A percentile compares a stretch with the other conserved stretches of the same genome.
These are phyloP conservation scores for Zaprionus bogoriensis DNA, from an alignment of 2,888 invertebrate genomes.

Conservation along the genomic window DNA sequence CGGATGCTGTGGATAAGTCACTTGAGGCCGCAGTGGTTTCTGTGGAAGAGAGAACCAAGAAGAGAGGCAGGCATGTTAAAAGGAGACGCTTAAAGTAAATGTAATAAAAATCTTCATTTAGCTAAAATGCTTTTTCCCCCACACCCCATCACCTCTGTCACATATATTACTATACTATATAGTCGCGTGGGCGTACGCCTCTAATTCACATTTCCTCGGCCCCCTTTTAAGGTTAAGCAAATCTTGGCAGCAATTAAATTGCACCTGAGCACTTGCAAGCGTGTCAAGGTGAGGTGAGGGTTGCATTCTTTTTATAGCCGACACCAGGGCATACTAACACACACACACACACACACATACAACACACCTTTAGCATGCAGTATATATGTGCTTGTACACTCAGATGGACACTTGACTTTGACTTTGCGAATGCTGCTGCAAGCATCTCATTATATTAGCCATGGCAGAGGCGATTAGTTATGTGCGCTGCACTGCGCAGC, in stretches of 20 bases:
- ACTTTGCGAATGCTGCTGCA: neutral
- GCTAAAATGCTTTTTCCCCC: constrained; percentile 40
- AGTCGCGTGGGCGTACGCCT: neutral
- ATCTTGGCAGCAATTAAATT: constrained; percentile 77
- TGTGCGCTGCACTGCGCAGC: neutral
- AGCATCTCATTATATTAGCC: constrained; percentile 13
- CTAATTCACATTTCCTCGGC: neutral
- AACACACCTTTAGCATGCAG: too few species aligned
- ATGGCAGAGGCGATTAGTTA: constrained; percentile 11
- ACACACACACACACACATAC: neutral
- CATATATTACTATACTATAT: neutral
- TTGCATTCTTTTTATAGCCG: constrained; percentile 68
- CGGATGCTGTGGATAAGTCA: constrained; percentile 83
- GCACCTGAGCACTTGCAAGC: constrained; percentile 69
- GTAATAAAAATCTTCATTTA: constrained; percentile 40
- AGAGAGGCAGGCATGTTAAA: constrained; percentile 2
- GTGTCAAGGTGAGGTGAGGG: constrained; percentile 76
- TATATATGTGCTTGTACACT: neutral
- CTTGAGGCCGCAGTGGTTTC: constrained; percentile 79
- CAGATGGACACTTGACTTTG: constrained; percentile 3
- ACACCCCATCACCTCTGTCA: neutral
- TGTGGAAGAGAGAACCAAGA: constrained; percentile 41
- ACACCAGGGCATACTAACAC: neutral
- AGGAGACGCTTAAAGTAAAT: constrained; percentile 13
- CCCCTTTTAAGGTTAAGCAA: constrained; percentile 40